These are phyloP conservation scores for Drosophila neotestacea DNA, from an alignment of 2,888 invertebrate species.

Conservation along the genomic window DNA sequence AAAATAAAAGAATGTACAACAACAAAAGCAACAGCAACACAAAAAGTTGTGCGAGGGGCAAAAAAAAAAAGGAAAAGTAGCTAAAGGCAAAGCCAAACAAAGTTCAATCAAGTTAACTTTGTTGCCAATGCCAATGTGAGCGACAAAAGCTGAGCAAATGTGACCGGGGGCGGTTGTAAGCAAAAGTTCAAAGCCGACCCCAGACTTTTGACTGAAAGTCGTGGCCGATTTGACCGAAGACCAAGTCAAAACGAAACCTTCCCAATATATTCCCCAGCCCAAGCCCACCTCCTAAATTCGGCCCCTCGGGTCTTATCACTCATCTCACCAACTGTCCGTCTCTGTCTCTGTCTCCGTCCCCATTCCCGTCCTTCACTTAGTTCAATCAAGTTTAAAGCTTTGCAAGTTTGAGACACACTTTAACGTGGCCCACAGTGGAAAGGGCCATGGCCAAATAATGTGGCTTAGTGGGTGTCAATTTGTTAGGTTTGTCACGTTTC, in stretches of 20 bases:
- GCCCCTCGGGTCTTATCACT: slow-evolving; percentile 53
- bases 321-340: slow-evolving; percentile 38
- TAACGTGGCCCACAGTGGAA: slow-evolving; percentile 44
- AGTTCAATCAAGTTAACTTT: slow-evolving; percentile 80
- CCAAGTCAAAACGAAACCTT: slow-evolving; percentile 11
- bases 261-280: background rate
- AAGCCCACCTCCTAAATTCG: background rate
- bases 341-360: background rate
- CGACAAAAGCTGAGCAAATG: slow-evolving; percentile 58
- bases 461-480: slow-evolving; percentile 70
- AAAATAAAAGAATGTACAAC: slow-evolving; percentile 35
- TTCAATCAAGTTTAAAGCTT: slow-evolving; percentile 65
- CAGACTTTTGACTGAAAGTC: slow-evolving; percentile 72
- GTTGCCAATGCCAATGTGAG: slow-evolving; percentile 64
- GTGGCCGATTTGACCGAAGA: slow-evolving; percentile 63
- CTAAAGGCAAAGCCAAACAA: slow-evolving; percentile 76
- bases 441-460: slow-evolving; percentile 58
- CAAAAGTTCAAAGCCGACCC: slow-evolving; percentile 70
- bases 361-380: slow-evolving; percentile 9
- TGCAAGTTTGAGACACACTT: slow-evolving; percentile 45
- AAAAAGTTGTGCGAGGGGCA: slow-evolving; percentile 28
- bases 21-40: slow-evolving; percentile 26
- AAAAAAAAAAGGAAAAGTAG: slow-evolving; percentile 63
- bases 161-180: slow-evolving; percentile 21
- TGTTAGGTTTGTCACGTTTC: slow-evolving; percentile 63